Evolutionary conservation across 2,888 invertebrate genomes (phyloP), one percentile per base, ranked within the genome.

Genomic region (Trachelus iudaicus): DNA sequence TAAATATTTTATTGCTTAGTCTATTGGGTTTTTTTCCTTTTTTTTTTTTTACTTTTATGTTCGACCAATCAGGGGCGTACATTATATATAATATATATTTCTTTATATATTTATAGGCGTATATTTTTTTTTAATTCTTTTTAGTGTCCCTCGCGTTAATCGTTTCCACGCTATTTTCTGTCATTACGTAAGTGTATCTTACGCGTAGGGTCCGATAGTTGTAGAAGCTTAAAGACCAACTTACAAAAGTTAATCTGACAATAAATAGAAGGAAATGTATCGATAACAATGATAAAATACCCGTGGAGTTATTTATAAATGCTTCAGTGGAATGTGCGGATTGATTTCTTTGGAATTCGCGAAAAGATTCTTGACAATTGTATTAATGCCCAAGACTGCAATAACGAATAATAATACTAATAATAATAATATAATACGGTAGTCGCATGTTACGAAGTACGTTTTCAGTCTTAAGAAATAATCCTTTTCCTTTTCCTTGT

Each of bases 1-100:
- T 89, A 86, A 87, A 84, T 85, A 84, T 77, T 85, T 90, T 90
- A 91, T 91, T 89, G 89, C 90, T 91, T 91, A 91, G 86, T 85
- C 89, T 90, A 91, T 89, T 86, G 87, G 89, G 88, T 90, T 88
- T 89, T 30, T 76, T 15, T 79, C 77, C 78, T 69, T 79, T 76
- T 76, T 79, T 69, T 79, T 76, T 76, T 75, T n/a, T 34, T 33
- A 4, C 73, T 30, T 30, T 71, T 71, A 56, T 15, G 40, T 56
- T 56, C 40, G 33, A 40, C 31, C 31, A n/a, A 37, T 37, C 35
- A n/a, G 69, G 34, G 69, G 30, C 69, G 15, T 75, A 69, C 34
- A 69, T 75, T 75, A 75, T 75, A 75, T 69, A 69, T 69, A n/a
- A 69, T 35, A 75, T 76, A 79, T 78, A 75, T 76, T 76, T 81